Base-by-base conservation (phyloP, 2,113 vertebrate species). In the Limnothrissa miodon region DNA sequence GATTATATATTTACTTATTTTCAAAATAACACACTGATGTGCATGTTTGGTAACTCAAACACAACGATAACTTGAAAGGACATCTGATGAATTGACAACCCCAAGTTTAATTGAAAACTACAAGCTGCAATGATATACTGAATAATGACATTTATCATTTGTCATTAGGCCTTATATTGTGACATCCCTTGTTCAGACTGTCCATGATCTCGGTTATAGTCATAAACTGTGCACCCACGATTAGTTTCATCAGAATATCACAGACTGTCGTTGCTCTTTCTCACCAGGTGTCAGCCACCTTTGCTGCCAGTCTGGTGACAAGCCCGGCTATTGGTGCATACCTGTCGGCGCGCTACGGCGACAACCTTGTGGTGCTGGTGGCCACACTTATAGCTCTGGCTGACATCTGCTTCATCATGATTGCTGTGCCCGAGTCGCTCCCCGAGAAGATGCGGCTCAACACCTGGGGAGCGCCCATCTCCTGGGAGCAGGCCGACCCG, bases 261-360 rank as follows among this genome's bases (percentile, higher is more conserved):
- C 21, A 56, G 23, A 56, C 19, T 23, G 51, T 5, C 25, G n/a
- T 29, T 29, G 9, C n/a, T 62, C n/a, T 8, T 62, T 25, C 6
- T 62, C 25, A 62, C 15, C 62, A 99, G 97, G 96, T 99, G 42
- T 99, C 97, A 0, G 98, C 97, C 78, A 98, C 98, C 0, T 99
- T 99, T 84, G 97, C 97, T 5, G 97, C 97, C 84, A 99, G 97
- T 89, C 92, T 99, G 90, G 97, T 98, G 78, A 98, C 93, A 1
- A 99, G 98, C 84, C 97, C 97, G 0, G 97, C 97, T 33, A 98
- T 99, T 80, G 97, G 97, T n/a, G 96, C 97, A 0, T 97, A 96
- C 85, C 93, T 99, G 78, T 98, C 98, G 19, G 91, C 93, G 48
- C 95, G 89, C 89, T 98, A 97, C 0, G 97, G 98, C 25, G 97